Evolutionary conservation across 2,113 vertebrate species (phyloP), one percentile per base, ranked within the genome.

Genomic region (Trinectes maculatus): DNA sequence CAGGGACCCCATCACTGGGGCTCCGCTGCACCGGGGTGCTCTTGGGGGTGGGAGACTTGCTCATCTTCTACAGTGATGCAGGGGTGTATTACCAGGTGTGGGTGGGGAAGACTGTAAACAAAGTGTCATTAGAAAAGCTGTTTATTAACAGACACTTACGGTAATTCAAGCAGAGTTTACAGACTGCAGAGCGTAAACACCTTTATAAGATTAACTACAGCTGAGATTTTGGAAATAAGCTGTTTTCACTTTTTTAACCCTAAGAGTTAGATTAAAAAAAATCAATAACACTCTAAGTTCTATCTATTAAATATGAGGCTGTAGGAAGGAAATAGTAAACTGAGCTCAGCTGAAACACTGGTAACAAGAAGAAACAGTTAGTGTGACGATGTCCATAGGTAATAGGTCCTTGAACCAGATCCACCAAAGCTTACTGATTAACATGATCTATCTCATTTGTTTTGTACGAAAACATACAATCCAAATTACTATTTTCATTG

Each of bases 1-100:
- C 95, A 0, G 94, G 91, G 34, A 93, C 91, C 0, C 93, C 93
- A 56, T 95, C 94, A 0, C 94, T 92, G 80, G 94, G 95, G 77
- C 94, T 93, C 24, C 72, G 88, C 81, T 88, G 91, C 87, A 89
- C 88, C 37, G 91, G 88, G 52, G 91, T 92, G 85, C 89, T 85
- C 80, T 87, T 89, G 2, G 91, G 90, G 83, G 81, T 95, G 74
- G 71, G 94, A 85, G 87, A 94, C 86, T 60, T 87, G 84, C 88
- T 93, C 94, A 82, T 92, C 87, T 68, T 93, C 60, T 75, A 66
- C 65, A 18, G 44, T 61, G 66, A 80, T 58, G 52, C 28, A 71
- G 88, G 29, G 86, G 77, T 1, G 86, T 86, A 56, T 90, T 55
- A 71, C 63, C 42, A 59, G 42, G 31, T 28, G 18, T 64, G 33